These are phyloP conservation scores for Steatornis caripensis DNA, from an alignment of 2,113 vertebrate species.

Conservation along the genomic window DNA sequence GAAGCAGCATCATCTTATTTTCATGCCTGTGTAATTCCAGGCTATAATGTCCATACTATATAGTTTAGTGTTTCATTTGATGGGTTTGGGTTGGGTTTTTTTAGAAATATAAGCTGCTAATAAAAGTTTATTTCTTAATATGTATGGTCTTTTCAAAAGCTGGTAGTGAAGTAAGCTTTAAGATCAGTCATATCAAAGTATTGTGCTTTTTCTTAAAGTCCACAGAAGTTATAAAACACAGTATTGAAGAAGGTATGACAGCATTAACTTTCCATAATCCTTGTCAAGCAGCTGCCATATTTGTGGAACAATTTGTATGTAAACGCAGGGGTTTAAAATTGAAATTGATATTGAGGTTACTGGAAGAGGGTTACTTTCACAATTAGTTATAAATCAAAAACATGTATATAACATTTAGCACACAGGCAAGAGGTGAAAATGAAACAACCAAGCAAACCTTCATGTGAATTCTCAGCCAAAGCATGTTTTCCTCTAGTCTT, in stretches of 20 bases:
- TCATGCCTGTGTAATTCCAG: not conserved
- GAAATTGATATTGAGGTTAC: constrained; percentile 28
- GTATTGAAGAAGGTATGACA: not conserved
- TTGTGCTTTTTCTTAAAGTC: not conserved
- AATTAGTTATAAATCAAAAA: not conserved
- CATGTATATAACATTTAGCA: not conserved
- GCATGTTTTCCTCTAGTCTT: not conserved
- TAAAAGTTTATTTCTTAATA: not conserved
- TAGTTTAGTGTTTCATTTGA: not conserved
- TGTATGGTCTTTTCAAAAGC: not conserved
- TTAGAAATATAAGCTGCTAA: not conserved
- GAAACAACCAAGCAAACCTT: constrained; percentile 3
- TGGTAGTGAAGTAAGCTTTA: not conserved
- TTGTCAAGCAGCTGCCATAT: not conserved
- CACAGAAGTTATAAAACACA: not conserved
- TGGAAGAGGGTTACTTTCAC: not conserved
- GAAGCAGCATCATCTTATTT: not conserved
- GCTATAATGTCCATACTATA: not conserved
- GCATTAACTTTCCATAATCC: not conserved
- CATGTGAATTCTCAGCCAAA: not conserved
- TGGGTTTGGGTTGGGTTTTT: too few relatives aligned
- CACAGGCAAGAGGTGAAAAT: constrained; percentile 7
- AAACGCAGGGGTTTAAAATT: not conserved
- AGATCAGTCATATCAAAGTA: not conserved
- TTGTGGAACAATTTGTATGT: constrained; percentile 27